These are phyloP conservation scores for Octopus sinensis DNA, from an alignment of 1,140 invertebrate species.

Conservation along the genomic window DNA sequence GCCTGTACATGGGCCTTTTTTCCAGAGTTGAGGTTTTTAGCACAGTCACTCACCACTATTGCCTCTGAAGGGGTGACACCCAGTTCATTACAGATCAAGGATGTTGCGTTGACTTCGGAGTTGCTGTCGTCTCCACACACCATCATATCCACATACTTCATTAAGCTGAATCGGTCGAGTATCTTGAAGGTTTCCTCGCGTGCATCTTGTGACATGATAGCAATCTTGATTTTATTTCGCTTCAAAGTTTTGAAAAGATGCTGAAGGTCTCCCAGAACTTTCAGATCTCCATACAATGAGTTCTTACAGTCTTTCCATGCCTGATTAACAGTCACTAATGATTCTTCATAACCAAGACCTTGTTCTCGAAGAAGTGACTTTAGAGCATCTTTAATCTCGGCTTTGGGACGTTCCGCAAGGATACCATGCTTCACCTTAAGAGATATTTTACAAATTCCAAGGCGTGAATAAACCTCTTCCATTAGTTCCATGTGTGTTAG, in stretches of 20 bases:
- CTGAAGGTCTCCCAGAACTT: constrained; percentile 22
- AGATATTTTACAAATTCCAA: constrained; percentile 50
- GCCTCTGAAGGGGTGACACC: constrained; percentile 48
- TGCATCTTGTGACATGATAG: constrained; percentile 57
- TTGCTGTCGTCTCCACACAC: constrained; percentile 59
- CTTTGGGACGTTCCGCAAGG: constrained; percentile 54
- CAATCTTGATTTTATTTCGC: constrained; percentile 56
- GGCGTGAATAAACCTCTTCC: constrained; percentile 45
- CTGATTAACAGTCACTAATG: constrained; percentile 41
- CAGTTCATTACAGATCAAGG: constrained; percentile 55
- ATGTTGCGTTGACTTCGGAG: constrained; percentile 32
- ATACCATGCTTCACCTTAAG: constrained; percentile 51
- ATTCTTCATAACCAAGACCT: constrained; percentile 50
- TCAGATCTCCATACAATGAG: constrained; percentile 18
- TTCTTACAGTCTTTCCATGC: constrained; percentile 39
- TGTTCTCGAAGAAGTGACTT: constrained; percentile 49
- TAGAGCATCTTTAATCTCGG: constrained; percentile 49
- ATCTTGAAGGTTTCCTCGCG: constrained; percentile 48
- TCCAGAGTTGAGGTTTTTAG: constrained; percentile 58
- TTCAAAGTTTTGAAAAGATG: constrained; percentile 53
- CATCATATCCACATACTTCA: constrained; percentile 55
- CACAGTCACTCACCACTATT: constrained; percentile 59
- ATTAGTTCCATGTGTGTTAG: constrained; percentile 38
- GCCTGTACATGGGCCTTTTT: constrained; percentile 52
- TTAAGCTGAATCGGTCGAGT: constrained; percentile 46